Evolutionary conservation across 2,797 vertebrate species (phyloP).

Genomic region (Salmo trutta): DNA sequence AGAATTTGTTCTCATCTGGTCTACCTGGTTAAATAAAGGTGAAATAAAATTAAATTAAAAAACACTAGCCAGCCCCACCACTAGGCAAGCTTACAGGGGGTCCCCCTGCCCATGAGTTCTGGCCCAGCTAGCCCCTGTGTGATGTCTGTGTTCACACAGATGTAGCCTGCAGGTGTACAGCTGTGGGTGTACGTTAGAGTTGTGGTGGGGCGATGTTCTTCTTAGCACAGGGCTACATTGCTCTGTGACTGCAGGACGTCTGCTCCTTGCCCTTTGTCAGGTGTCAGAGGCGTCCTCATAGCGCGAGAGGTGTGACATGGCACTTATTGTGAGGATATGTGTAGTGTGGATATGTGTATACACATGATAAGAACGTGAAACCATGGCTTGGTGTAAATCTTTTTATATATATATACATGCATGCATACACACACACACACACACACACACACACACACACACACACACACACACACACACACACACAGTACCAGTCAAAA

Average conservation of each 20-base stretch:
- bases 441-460: too few relatives aligned
- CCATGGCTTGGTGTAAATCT: neutral
- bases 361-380: neutral
- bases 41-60: too few relatives aligned
- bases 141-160: conserved; percentile 2
- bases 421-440: too few relatives aligned
- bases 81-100: neutral
- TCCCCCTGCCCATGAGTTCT: neutral
- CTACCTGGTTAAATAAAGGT: neutral
- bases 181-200: neutral
- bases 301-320: conserved; percentile 18
- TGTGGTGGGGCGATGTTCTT: neutral
- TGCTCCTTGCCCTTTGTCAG: conserved; percentile 18
- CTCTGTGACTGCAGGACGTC: neutral
- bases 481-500: too few relatives aligned
- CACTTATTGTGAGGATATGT: neutral
- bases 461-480: too few relatives aligned
- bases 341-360: neutral
- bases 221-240: conserved; percentile 10
- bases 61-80: too few relatives aligned
- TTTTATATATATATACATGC: neutral
- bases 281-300: neutral
- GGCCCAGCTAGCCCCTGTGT: neutral
- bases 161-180: conserved; percentile 5
- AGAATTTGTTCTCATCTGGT: neutral